A percentile compares a stretch with the other conserved stretches of the same genome.
Conservation (phyloP, 2,888 invertebrate species). For the Tupiocoris notatus region DNA sequence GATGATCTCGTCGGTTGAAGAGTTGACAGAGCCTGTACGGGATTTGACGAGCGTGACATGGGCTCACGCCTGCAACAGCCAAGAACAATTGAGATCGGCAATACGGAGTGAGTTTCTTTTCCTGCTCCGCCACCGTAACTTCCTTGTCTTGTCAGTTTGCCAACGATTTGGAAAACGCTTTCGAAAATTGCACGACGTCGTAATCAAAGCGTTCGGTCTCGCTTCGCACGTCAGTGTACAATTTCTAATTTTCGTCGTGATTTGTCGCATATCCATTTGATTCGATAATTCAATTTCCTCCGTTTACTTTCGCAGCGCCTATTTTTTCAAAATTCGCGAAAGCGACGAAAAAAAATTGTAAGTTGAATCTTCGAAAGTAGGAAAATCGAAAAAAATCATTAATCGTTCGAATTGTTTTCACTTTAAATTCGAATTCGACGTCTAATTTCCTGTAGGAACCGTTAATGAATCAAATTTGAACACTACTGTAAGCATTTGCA, state of each 20-base stretch:
- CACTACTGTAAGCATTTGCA: too few species aligned
- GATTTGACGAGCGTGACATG: constrained; percentile 75
- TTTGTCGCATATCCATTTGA: not conserved
- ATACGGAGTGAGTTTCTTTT: constrained; percentile 48
- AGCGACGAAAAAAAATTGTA: too few species aligned
- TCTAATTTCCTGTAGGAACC: too few species aligned
- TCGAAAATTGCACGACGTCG: not conserved
- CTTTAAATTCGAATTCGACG: too few species aligned
- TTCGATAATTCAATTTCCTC: too few species aligned
- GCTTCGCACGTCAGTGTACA: not conserved
- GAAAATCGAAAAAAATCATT: too few species aligned
- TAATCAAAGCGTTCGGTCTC: not conserved
- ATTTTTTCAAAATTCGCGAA: too few species aligned
- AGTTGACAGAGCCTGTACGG: constrained; percentile 52
- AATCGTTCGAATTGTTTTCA: too few species aligned
- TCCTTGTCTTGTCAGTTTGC: not conserved
- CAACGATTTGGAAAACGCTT: not conserved
- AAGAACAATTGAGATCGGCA: constrained; percentile 57
- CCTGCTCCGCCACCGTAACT: not conserved
- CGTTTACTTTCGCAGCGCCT: too few species aligned
- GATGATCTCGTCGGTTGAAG: constrained; percentile 15
- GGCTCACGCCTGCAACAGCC: constrained; percentile 83
- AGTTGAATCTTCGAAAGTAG: too few species aligned
- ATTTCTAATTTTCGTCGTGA: not conserved
- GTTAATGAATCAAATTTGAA: too few species aligned